phyloP scores from a whole-genome alignment of 2,113 vertebrate genomes.

The Panurus biarmicus region DNA sequence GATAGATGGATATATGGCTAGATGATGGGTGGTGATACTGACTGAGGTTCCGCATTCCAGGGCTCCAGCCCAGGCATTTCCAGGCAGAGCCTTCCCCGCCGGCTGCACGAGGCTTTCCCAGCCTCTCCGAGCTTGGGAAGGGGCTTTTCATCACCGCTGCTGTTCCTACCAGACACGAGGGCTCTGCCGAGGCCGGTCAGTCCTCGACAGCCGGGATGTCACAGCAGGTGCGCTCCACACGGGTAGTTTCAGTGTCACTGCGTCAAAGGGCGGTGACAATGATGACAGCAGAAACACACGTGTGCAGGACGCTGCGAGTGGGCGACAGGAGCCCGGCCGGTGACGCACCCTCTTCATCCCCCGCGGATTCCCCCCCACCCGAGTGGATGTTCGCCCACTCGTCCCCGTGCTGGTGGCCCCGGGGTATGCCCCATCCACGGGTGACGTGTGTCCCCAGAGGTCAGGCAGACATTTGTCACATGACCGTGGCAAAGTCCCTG shows the following conservation, averaged over 20 bases:
- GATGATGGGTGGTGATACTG: no score
- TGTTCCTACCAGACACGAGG: fast-evolving
- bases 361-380: fast-evolving
- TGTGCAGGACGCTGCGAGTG: fast-evolving
- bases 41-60: background rate
- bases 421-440: background rate
- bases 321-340: background rate
- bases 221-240: background rate
- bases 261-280: background rate
- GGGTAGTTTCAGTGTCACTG: fast-evolving
- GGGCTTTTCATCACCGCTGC: background rate
- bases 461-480: background rate
- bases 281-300: background rate
- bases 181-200: background rate
- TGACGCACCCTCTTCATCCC: background rate
- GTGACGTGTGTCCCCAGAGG: background rate
- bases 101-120: background rate
- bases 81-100: background rate
- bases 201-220: background rate
- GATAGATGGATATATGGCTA: fast-evolving
- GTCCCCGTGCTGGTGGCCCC: background rate
- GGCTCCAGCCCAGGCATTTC: background rate
- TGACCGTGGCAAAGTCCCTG: background rate
- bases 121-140: fast-evolving
- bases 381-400: background rate